phyloP scores from a whole-genome alignment of 1,140 invertebrate genomes.

The Carposina sasakii region DNA sequence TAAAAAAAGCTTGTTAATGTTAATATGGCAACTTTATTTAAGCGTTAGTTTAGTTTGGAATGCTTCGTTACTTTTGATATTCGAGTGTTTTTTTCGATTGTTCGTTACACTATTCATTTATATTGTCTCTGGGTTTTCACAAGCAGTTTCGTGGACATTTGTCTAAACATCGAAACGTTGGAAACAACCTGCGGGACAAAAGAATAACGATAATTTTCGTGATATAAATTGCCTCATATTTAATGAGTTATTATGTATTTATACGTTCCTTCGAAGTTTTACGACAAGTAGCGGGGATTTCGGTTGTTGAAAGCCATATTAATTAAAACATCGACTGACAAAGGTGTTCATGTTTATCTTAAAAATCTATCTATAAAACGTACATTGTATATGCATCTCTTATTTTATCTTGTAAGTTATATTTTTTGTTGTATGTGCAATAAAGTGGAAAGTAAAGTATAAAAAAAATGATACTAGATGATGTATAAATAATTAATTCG shows the following conservation, averaged over 20 bases:
- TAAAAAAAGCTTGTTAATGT: slow-evolving; percentile 30
- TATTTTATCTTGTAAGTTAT: too few relatives aligned
- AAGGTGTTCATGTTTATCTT: too few relatives aligned
- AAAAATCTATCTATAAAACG: too few relatives aligned
- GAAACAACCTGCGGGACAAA: slow-evolving; percentile 52
- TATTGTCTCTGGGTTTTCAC: slow-evolving; percentile 41
- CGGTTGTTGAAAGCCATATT: slow-evolving; percentile 32
- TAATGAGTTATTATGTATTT: slow-evolving; percentile 34
- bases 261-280: slow-evolving; percentile 36
- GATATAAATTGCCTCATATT: slow-evolving; percentile 38
- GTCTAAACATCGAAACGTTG: slow-evolving; percentile 47
- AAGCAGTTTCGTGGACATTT: slow-evolving; percentile 46
- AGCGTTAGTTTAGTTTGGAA: slow-evolving; percentile 56
- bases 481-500: too few relatives aligned
- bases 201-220: slow-evolving; percentile 19
- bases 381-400: too few relatives aligned
- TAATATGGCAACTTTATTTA: slow-evolving; percentile 62
- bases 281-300: slow-evolving; percentile 37
- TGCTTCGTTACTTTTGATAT: slow-evolving; percentile 33
- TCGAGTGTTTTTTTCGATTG: slow-evolving; percentile 4
- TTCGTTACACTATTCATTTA: slow-evolving; percentile 39
- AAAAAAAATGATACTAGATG: too few relatives aligned
- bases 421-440: too few relatives aligned
- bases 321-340: too few relatives aligned
- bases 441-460: too few relatives aligned